Evolutionary conservation across 2,888 invertebrate species (phyloP).

Genomic region (Brenthis ino): DNA sequence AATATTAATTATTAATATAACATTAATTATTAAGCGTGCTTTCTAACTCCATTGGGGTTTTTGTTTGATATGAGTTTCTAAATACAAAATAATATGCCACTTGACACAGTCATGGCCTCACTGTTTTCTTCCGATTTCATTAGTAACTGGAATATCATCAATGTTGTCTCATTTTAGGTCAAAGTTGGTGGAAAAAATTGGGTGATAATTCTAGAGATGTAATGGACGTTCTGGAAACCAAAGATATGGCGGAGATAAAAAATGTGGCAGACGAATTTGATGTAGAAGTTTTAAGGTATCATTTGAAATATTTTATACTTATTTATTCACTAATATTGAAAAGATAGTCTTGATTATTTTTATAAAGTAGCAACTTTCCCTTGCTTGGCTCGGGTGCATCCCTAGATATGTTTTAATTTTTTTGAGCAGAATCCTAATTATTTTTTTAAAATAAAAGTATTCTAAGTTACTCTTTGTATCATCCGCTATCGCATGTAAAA

Average conservation of each 20-base stretch:
- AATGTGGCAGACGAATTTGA: constrained; percentile 63
- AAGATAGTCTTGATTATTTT: not conserved
- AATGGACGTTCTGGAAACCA: constrained; percentile 56
- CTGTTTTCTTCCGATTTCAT: constrained; percentile 3
- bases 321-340: not conserved
- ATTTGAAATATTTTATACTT: not conserved
- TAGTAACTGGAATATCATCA: not conserved
- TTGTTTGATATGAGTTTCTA: no score
- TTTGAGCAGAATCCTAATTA: no score
- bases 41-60: no score
- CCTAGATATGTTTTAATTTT: no score
- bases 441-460: no score
- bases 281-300: constrained; percentile 65
- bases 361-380: constrained; percentile 13
- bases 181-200: constrained; percentile 72
- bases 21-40: no score
- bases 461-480: no score
- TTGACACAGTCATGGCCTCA: constrained; percentile 21
- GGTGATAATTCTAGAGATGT: constrained; percentile 62
- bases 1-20: no score
- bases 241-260: constrained; percentile 47
- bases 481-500: no score
- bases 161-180: constrained; percentile 51
- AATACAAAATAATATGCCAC: no score
- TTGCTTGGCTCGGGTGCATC: no score